These are phyloP conservation scores for Australoheros scitulus DNA, from an alignment of 2,113 vertebrate species.

Conservation along the genomic window DNA sequence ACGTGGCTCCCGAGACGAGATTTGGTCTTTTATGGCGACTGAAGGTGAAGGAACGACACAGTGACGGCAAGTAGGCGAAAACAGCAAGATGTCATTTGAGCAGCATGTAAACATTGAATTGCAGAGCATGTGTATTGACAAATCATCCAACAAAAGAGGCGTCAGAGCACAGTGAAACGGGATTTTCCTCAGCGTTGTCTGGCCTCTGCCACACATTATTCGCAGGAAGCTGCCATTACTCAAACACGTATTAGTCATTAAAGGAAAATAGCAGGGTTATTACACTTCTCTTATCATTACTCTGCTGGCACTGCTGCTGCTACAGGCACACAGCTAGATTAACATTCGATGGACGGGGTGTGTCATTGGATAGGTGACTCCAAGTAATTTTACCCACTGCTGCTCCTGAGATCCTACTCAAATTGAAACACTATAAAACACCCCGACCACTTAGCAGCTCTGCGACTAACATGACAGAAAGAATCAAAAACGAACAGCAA, in stretches of 20 bases:
- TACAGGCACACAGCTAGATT: conserved; percentile 45
- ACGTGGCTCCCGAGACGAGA: conserved; percentile 34
- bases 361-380: conserved; percentile 56
- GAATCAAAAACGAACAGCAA: conserved; percentile 3
- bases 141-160: conserved; percentile 71
- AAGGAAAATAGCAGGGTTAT: conserved; percentile 64
- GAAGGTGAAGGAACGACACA: conserved; percentile 28
- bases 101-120: conserved; percentile 69
- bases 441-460: conserved; percentile 39
- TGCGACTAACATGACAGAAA: neutral
- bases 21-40: conserved; percentile 48
- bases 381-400: conserved; percentile 64
- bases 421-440: conserved; percentile 60
- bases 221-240: conserved; percentile 60
- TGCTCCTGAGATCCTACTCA: conserved; percentile 50
- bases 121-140: conserved; percentile 66
- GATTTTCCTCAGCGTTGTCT: conserved; percentile 58
- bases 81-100: conserved; percentile 47
- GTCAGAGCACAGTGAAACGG: conserved; percentile 39
- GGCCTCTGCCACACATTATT: conserved; percentile 66
- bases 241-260: conserved; percentile 62
- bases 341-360: conserved; percentile 53
- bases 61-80: conserved; percentile 40
- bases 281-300: conserved; percentile 61
- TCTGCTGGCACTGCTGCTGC: conserved; percentile 32